phyloP scores from a whole-genome alignment of 1,140 invertebrate genomes.

The Atta cephalotes region DNA sequence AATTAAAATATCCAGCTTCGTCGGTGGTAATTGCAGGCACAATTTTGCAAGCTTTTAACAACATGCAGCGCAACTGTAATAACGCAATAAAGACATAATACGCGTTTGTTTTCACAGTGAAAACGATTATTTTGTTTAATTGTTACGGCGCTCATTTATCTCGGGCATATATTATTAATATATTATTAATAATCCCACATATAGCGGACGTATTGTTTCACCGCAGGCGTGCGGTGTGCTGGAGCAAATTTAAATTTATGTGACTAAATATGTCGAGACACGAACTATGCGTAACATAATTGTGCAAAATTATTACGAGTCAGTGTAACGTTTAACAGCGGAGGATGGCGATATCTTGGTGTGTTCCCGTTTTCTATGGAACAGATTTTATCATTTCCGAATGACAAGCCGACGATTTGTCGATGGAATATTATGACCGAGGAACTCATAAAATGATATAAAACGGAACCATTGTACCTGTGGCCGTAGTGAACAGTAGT shows the following conservation, averaged over 20 bases:
- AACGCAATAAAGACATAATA: constrained; percentile 61
- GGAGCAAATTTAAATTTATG: constrained; percentile 54
- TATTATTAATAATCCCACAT: constrained; percentile 57
- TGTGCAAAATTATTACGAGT: constrained; percentile 31
- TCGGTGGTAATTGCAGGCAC: constrained; percentile 54
- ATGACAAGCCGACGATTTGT: constrained; percentile 25
- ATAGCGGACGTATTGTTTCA: constrained; percentile 53
- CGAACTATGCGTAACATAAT: constrained; percentile 47
- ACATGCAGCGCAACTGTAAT: constrained; percentile 58
- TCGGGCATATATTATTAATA: constrained; percentile 56
- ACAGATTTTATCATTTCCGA: constrained; percentile 50
- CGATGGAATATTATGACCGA: constrained; percentile 33
- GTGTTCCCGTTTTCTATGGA: neutral
- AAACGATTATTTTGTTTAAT: constrained; percentile 64
- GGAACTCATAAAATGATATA: constrained; percentile 59
- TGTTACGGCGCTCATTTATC: constrained; percentile 58
- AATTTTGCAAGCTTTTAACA: constrained; percentile 59
- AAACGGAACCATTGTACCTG: constrained; percentile 50
- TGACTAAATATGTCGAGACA: constrained; percentile 27
- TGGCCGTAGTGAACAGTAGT: neutral
- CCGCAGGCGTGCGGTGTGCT: constrained; percentile 48
- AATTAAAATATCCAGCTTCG: constrained; percentile 57
- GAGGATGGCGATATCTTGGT: constrained; percentile 25
- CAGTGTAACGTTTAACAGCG: constrained; percentile 27
- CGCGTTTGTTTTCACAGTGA: constrained; percentile 52